phyloP scores from a whole-genome alignment of 2,797 vertebrate genomes.

The Manis crassicaudata region DNA sequence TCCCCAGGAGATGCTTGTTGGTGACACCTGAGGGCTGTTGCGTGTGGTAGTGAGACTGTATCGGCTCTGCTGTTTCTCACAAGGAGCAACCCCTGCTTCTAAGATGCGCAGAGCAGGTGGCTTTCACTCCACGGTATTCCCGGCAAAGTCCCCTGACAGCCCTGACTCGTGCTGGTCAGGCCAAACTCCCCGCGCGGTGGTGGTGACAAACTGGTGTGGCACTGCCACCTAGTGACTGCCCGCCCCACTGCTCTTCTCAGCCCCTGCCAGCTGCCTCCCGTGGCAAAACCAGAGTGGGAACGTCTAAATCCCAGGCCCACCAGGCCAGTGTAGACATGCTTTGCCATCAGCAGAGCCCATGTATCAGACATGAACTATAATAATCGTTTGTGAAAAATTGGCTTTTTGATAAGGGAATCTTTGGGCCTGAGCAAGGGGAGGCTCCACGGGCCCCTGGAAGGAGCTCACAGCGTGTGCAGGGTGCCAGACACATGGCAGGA shows the following conservation, averaged over 20 bases:
- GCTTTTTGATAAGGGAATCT: background rate
- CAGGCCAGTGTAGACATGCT: background rate
- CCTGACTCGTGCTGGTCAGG: background rate
- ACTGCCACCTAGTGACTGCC: constrained; percentile 79
- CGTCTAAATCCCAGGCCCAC: background rate
- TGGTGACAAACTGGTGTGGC: constrained; percentile 50
- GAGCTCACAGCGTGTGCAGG: background rate
- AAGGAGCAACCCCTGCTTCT: background rate
- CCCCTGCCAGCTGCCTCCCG: background rate
- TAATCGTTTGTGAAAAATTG: background rate
- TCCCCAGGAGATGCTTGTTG: background rate
- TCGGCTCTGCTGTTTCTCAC: background rate
- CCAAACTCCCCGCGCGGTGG: background rate
- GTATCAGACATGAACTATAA: too few relatives aligned
- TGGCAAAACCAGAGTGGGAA: background rate
- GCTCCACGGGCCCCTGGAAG: background rate
- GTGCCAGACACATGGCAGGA: background rate
- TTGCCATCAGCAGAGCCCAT: background rate
- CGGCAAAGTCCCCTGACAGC: background rate
- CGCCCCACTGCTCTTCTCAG: background rate
- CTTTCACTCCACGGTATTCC: background rate
- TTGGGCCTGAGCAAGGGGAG: background rate
- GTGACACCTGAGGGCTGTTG: background rate
- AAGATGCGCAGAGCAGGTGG: background rate
- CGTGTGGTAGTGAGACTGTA: background rate